Percentiles rank a stretch among this genome's conserved stretches.
Conservation (phyloP, 2,888 invertebrate genomes). For the Lumbricus terrestris region DNA sequence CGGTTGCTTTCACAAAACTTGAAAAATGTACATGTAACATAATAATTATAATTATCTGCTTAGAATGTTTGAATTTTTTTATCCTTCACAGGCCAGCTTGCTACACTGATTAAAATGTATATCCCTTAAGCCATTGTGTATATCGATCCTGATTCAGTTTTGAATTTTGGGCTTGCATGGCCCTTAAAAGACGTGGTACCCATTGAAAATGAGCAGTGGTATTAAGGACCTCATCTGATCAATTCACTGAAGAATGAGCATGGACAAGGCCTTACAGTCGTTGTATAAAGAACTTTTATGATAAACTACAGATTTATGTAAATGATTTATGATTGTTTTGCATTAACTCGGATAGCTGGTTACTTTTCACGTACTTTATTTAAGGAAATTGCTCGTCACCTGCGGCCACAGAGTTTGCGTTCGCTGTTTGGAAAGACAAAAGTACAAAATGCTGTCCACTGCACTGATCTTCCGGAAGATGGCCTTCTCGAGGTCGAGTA, state of each 20-base stretch:
- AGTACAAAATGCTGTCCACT: constrained; percentile 85
- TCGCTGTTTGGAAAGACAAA: constrained; percentile 80
- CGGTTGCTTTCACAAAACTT: too few relatives aligned
- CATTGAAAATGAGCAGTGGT: not conserved
- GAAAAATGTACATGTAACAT: too few relatives aligned
- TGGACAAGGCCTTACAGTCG: constrained; percentile 63
- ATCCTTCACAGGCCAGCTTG: too few relatives aligned
- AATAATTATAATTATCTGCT: too few relatives aligned
- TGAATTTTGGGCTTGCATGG: not conserved
- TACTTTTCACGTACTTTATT: not conserved
- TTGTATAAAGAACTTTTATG: not conserved
- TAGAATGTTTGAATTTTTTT: too few relatives aligned
- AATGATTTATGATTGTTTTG: not conserved
- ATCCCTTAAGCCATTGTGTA: not conserved
- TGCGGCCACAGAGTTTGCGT: constrained; percentile 79
- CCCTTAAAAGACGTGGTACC: not conserved
- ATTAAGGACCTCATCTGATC: not conserved
- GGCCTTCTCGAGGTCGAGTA: constrained; percentile 72
- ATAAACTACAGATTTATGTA: not conserved
- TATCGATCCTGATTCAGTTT: not conserved
- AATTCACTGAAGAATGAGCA: not conserved
- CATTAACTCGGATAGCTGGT: not conserved
- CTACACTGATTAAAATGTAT: too few relatives aligned
- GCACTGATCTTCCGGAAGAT: constrained; percentile 88
- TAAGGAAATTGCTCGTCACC: constrained; percentile 79